A percentile compares a stretch with the other conserved stretches of the same genome.
These are phyloP conservation scores for Carterocephalus palaemon DNA, from an alignment of 2,888 invertebrate species.

Conservation along the genomic window DNA sequence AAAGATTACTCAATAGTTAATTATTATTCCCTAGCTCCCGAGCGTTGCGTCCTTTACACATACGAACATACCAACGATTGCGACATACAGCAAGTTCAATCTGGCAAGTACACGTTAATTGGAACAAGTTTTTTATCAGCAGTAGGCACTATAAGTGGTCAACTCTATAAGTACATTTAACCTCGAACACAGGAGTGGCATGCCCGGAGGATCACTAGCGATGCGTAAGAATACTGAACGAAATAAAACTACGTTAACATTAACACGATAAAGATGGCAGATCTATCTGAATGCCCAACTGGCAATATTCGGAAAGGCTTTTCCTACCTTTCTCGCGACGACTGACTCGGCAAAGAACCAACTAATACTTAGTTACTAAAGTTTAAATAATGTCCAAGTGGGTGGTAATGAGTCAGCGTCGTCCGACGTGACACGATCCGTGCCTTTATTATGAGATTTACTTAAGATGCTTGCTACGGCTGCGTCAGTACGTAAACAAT, in stretches of 20 bases:
- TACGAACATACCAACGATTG: not conserved
- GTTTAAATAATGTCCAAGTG: constrained; percentile 11
- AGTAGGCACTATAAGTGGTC: not conserved
- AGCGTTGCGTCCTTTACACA: not conserved
- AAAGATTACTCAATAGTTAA: too few relatives aligned
- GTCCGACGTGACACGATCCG: constrained; percentile 2
- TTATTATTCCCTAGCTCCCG: too few relatives aligned
- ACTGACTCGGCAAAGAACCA: constrained; percentile 3
- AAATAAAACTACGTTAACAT: constrained; percentile 10
- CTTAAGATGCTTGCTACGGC: too few relatives aligned
- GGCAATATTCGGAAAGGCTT: constrained; percentile 7
- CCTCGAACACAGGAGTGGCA: constrained; percentile 18
- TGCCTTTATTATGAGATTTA: too few relatives aligned
- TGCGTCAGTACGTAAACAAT: too few relatives aligned
- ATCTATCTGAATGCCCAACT: constrained; percentile 40
- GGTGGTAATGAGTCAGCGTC: too few relatives aligned
- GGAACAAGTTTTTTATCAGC: constrained; percentile 8
- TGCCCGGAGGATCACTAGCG: constrained; percentile 1
- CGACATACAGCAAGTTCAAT: constrained; percentile 5
- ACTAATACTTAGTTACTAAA: constrained; percentile 16
- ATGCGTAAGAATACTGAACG: constrained; percentile 11
- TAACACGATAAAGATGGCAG: constrained; percentile 41
- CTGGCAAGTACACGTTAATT: not conserved
- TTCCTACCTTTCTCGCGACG: constrained; percentile 1
- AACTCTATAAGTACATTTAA: constrained; percentile 17